Percentiles rank a stretch among this genome's conserved stretches.
Evolutionary conservation across 2,888 invertebrate species (phyloP).

Genomic region (Diachrysia chrysitis): DNA sequence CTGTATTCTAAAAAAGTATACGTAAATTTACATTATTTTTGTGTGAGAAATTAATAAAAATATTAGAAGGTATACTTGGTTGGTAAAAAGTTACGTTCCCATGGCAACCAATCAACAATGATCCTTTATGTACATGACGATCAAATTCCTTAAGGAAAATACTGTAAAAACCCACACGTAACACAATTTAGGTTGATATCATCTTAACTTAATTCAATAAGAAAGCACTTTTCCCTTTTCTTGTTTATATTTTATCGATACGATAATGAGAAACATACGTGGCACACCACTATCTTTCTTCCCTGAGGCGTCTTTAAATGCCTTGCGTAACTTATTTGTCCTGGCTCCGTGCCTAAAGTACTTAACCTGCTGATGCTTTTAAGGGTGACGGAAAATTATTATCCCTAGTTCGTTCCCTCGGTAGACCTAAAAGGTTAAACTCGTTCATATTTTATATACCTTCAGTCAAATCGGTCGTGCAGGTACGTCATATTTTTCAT

Average conservation of each 20-base stretch:
- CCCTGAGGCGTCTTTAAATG: conserved; percentile 55
- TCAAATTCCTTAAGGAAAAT: background rate
- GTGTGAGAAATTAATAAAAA: too few relatives aligned
- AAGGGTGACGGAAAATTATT: conserved; percentile 55
- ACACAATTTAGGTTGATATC: background rate
- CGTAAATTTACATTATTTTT: too few relatives aligned
- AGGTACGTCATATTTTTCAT: background rate
- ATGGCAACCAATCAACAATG: background rate
- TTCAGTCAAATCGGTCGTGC: background rate
- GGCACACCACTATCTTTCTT: conserved; percentile 38
- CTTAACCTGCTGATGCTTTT: conserved; percentile 57
- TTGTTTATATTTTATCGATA: conserved; percentile 12
- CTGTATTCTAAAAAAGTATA: too few relatives aligned
- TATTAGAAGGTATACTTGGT: too few relatives aligned
- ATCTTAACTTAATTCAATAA: background rate
- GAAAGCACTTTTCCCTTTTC: background rate
- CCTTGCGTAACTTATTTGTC: conserved; percentile 61
- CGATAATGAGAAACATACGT: conserved; percentile 16
- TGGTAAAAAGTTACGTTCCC: too few relatives aligned
- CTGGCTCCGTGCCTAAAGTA: conserved; percentile 59
- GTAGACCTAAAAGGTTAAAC: conserved; percentile 12
- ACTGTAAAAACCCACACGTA: background rate
- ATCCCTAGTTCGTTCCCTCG: conserved; percentile 32
- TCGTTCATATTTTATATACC: conserved; percentile 33
- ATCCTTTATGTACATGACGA: background rate